A percentile compares a stretch with the other conserved stretches of the same genome.
These are phyloP conservation scores for Pardalotus punctatus DNA, from an alignment of 2,113 vertebrate species.

Conservation along the genomic window DNA sequence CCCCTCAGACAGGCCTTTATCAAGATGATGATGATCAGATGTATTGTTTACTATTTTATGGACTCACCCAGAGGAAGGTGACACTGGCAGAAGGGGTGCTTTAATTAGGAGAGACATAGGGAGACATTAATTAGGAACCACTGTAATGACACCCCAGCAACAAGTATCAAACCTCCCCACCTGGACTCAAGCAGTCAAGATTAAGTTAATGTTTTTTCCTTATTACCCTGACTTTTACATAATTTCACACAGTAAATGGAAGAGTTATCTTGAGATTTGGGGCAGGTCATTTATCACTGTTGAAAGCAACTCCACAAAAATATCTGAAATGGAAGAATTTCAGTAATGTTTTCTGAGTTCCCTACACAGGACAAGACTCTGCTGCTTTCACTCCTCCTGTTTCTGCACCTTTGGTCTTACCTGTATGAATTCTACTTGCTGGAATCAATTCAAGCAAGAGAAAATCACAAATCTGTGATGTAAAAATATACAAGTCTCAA, in stretches of 20 bases:
- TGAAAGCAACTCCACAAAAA: neutral
- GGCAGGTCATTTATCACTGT: neutral
- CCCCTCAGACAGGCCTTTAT: neutral
- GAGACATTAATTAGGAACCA: neutral
- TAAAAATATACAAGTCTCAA: neutral
- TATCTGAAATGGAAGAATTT: neutral
- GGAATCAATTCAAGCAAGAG: neutral
- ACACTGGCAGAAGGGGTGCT: neutral
- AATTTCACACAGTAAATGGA: neutral
- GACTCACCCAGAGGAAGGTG: neutral
- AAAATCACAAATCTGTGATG: neutral
- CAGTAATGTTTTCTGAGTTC: rapidly evolving
- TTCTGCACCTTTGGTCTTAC: neutral
- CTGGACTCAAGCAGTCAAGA: neutral
- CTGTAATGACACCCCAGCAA: neutral
- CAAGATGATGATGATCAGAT: neutral
- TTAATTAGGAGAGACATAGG: no score
- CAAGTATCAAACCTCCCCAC: neutral
- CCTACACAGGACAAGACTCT: neutral
- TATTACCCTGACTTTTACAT: neutral
- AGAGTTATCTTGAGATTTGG: neutral
- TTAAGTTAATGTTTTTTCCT: neutral
- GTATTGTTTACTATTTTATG: neutral
- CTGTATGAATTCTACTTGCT: neutral
- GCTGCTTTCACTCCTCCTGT: neutral